Conservation (phyloP, 2,113 vertebrate species). For the Parus major region DNA sequence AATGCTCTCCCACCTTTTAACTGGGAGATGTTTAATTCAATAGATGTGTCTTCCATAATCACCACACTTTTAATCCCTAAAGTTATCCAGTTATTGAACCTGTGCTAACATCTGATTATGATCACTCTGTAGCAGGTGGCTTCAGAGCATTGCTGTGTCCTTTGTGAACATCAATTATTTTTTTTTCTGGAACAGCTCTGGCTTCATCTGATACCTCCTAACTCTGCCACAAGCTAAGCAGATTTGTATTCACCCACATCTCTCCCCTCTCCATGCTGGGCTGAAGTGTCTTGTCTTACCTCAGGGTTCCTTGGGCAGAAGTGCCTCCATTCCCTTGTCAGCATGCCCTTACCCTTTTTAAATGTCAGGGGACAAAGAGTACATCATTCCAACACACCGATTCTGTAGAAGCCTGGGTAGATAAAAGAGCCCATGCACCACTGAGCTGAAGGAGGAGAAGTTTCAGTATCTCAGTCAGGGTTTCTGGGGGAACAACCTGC, state of each 20-base stretch:
- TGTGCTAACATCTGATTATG: neutral
- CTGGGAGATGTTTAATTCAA: neutral
- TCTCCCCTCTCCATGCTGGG: neutral
- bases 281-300: accelerated
- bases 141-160: neutral
- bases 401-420: neutral
- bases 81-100: neutral
- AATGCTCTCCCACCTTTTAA: neutral
- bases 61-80: neutral
- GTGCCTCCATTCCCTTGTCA: neutral
- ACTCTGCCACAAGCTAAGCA: neutral
- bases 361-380: neutral
- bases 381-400: neutral
- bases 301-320: neutral
- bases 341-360: neutral
- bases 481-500: neutral
- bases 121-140: neutral
- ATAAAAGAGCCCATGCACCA: neutral
- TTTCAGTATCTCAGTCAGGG: neutral
- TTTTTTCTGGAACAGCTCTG: neutral
- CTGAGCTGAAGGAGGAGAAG: neutral
- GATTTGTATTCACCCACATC: neutral
- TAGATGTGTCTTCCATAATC: neutral
- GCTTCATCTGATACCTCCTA: neutral
- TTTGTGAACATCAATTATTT: neutral